A percentile compares a stretch with the other conserved stretches of the same genome.
These are phyloP conservation scores for Aleiodes testaceus DNA, from an alignment of 2,888 invertebrate genomes.

Conservation along the genomic window DNA sequence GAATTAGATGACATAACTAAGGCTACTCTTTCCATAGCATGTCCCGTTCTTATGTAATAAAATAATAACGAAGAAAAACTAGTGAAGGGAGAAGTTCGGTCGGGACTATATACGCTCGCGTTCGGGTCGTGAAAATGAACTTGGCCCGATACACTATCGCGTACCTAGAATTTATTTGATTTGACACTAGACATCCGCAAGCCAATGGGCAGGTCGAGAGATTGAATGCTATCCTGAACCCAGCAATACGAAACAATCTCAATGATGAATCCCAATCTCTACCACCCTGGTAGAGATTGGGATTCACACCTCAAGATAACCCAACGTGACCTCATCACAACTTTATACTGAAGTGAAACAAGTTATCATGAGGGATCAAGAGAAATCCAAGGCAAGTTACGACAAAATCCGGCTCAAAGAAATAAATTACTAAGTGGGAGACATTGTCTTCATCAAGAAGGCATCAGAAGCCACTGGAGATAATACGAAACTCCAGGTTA, in stretches of 20 bases:
- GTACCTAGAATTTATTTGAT: conserved; percentile 55
- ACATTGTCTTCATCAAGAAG: neutral
- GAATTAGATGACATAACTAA: too few species aligned
- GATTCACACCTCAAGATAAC: conserved; percentile 34
- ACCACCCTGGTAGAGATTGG: conserved; percentile 53
- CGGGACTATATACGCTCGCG: too few species aligned
- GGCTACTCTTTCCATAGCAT: too few species aligned
- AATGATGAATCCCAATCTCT: conserved; percentile 49
- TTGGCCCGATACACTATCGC: conserved; percentile 50
- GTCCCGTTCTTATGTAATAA: too few species aligned
- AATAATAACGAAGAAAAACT: too few species aligned
- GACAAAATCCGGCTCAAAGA: neutral
- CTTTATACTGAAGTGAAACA: neutral
- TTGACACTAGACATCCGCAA: conserved; percentile 49
- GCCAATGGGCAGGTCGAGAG: conserved; percentile 59
- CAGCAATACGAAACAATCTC: conserved; percentile 49
- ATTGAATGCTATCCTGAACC: conserved; percentile 53
- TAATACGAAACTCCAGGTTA: neutral
- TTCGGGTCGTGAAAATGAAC: too few species aligned
- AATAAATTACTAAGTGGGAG: neutral
- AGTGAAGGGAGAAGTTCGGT: too few species aligned
- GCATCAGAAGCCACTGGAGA: neutral
- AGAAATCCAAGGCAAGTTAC: neutral
- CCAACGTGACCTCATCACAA: neutral
- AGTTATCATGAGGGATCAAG: neutral